Evolutionary conservation across 2,888 invertebrate species (phyloP).

Genomic region (Cinara cedri): DNA sequence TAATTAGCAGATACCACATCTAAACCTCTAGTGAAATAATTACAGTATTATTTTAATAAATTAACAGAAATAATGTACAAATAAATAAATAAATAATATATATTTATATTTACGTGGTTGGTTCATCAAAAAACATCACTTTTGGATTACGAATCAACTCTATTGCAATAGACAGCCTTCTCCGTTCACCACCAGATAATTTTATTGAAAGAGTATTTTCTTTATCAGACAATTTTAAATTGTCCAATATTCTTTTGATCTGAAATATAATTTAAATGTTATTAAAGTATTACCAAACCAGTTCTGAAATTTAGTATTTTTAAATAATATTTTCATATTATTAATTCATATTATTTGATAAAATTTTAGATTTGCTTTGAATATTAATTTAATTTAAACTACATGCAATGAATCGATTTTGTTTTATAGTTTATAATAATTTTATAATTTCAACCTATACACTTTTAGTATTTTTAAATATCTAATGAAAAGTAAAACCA

Average conservation of each 20-base stretch:
- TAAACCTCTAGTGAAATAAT: constrained; percentile 70
- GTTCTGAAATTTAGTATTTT: no score
- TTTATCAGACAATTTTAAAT: constrained; percentile 41
- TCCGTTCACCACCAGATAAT: constrained; percentile 48
- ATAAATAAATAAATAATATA: background rate
- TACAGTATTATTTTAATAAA: constrained; percentile 9
- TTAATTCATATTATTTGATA: no score
- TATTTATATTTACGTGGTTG: constrained; percentile 40
- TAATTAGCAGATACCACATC: constrained; percentile 84
- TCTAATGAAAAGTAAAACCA: background rate
- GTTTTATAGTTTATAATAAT: background rate
- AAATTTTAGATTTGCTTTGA: no score
- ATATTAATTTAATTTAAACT: background rate
- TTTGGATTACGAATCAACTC: constrained; percentile 52
- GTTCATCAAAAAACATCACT: constrained; percentile 55
- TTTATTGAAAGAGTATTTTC: constrained; percentile 22
- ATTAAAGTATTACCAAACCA: background rate
- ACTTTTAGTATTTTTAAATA: background rate
- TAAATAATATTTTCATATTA: no score
- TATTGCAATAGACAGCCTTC: constrained; percentile 42
- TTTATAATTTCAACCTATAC: background rate
- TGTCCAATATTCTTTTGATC: constrained; percentile 46
- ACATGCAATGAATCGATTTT: background rate
- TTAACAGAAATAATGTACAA: background rate
- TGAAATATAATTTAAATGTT: background rate